Conservation (phyloP, 1,140 invertebrate genomes). For the Heterodera carotae region DNA sequence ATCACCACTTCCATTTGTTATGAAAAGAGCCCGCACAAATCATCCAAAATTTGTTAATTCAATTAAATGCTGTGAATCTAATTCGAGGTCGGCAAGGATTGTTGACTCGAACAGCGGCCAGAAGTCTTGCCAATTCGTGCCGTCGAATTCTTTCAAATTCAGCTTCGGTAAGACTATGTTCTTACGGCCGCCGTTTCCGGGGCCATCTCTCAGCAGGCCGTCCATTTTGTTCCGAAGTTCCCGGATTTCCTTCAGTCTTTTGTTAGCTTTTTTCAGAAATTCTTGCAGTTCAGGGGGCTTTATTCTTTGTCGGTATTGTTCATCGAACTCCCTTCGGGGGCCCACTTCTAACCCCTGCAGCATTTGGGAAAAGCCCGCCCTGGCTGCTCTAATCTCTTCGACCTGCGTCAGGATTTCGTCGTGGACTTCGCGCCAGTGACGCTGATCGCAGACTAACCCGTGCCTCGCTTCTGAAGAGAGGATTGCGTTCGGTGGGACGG, state of each 20-base stretch:
- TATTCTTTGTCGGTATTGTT: not conserved
- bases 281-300: not conserved
- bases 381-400: not conserved
- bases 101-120: not conserved
- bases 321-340: not conserved
- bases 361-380: not conserved
- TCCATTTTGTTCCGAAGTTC: not conserved
- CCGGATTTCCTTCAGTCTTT: not conserved
- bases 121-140: not conserved
- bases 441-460: too few species aligned
- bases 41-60: too few species aligned
- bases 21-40: too few species aligned
- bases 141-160: conserved; percentile 68
- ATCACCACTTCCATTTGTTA: too few species aligned
- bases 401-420: conserved; percentile 1
- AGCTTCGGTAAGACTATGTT: conserved; percentile 76
- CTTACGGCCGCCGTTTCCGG: not conserved
- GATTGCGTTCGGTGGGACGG: too few species aligned
- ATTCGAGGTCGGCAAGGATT: not conserved
- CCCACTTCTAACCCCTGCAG: not conserved
- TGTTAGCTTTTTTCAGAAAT: not conserved
- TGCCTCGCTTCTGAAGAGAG: too few species aligned
- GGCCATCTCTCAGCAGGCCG: not conserved
- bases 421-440: too few species aligned
- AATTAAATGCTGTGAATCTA: too few species aligned